Base-by-base conservation (phyloP, 2,797 vertebrate species). In the Heteromormyrus szaboi region DNA sequence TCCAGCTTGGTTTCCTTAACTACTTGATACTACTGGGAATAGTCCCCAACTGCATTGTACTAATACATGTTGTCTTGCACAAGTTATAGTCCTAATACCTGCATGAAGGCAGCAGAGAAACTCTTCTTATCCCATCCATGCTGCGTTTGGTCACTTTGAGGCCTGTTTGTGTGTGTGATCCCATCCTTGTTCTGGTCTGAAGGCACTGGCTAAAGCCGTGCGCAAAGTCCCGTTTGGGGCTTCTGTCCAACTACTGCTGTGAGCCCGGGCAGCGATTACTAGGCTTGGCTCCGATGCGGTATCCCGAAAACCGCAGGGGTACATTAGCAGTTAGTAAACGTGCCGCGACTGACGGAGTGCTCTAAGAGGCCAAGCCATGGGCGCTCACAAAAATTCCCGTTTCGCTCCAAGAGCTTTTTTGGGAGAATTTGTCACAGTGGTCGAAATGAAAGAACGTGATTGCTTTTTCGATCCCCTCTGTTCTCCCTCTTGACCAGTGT, bases 251-350 rank as follows among this genome's bases (percentile, higher is more conserved):
- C 81, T 25, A 50, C 81, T 50, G 81, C 81, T 84, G 81, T 14
- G 81, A 84, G 81, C 46, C n/a, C 46, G 41, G 79, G 79, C 79
- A 84, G 44, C n/a, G 81, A 84, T 84, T 84, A 84, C 22, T n/a
- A 84, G 41, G 46, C 46, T 84, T 84, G 81, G 81, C 81, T 84
- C 81, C 46, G 9, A n/a, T n/a, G 7, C 3, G 81, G 7, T 84
- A 50, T 84, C 81, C 81, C 81, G 4, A 86, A 53, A 54, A 33
- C 84, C 25, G 25, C 84, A 29, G 84, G 84, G 84, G 51, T 17
- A 86, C 50, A 54, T 86, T 86, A 86, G 84, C 84, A 86, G 84
- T 54, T 53, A 86, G 44, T 86, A 86, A 53, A 86, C 22, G 84
- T 54, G 84, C 51, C 14, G 84, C 29, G 22, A 54, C 81, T 48